These are phyloP conservation scores for Plectrocnemia conspersa DNA, from an alignment of 1,140 invertebrate genomes.

Conservation along the genomic window DNA sequence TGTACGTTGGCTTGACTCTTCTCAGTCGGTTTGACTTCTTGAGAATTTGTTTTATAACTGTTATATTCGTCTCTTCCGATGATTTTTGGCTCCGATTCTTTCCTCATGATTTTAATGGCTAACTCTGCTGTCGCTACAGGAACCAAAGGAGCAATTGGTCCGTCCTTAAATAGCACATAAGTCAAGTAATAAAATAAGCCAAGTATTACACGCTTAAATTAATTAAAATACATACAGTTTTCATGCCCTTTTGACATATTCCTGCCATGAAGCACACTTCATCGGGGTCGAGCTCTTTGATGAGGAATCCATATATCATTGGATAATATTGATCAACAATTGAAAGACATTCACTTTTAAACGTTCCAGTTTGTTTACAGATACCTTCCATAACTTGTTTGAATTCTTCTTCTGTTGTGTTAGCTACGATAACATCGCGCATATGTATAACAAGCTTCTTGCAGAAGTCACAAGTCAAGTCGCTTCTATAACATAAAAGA, in stretches of 20 bases:
- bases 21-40: slow-evolving; percentile 24
- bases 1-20: slow-evolving; percentile 36
- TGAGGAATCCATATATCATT: slow-evolving; percentile 66
- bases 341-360: slow-evolving; percentile 59
- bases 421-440: slow-evolving; percentile 73
- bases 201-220: background rate
- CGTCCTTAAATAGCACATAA: slow-evolving; percentile 38
- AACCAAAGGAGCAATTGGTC: slow-evolving; percentile 54
- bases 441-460: slow-evolving; percentile 75
- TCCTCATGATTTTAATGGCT: slow-evolving; percentile 39
- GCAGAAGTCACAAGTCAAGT: slow-evolving; percentile 80
- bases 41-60: slow-evolving; percentile 37
- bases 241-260: slow-evolving; percentile 56
- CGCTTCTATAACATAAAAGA: slow-evolving; percentile 41
- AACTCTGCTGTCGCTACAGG: slow-evolving; percentile 43
- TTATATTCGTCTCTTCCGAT: slow-evolving; percentile 44
- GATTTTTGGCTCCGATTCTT: slow-evolving; percentile 26
- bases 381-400: slow-evolving; percentile 67
- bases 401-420: slow-evolving; percentile 81
- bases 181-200: slow-evolving; percentile 9
- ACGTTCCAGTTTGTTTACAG: slow-evolving; percentile 73
- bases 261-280: slow-evolving; percentile 65
- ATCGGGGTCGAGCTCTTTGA: slow-evolving; percentile 63
- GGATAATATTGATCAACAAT: slow-evolving; percentile 75
- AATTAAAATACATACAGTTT: slow-evolving; percentile 32